Evolutionary conservation across 2,888 invertebrate genomes (phyloP).

Genomic region (Rhagium mordax): DNA sequence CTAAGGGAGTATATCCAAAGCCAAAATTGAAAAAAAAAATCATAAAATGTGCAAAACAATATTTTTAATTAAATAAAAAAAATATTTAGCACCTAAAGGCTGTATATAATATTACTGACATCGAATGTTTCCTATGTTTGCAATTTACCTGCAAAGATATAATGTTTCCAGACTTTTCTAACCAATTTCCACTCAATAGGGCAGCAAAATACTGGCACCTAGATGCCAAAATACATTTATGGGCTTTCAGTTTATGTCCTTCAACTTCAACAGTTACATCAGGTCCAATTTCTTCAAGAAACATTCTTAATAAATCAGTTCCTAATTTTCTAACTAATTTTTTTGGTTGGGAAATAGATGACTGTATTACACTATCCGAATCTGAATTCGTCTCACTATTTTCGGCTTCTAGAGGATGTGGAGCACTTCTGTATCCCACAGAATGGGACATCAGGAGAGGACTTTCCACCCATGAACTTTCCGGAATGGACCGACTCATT

Average conservation of each 20-base stretch:
- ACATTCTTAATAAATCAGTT: constrained; percentile 91
- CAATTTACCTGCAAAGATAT: constrained; percentile 83
- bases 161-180: constrained; percentile 85
- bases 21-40: too few species aligned
- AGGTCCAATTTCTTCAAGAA: constrained; percentile 90
- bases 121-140: too few species aligned
- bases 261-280: constrained; percentile 90
- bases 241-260: constrained; percentile 87
- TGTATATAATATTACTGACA: too few species aligned
- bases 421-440: constrained; percentile 71
- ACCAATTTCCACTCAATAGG: constrained; percentile 89
- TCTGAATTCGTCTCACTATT: constrained; percentile 57
- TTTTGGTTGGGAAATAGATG: constrained; percentile 64
- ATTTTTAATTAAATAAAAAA: too few species aligned
- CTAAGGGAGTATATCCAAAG: too few species aligned
- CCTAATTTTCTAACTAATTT: constrained; percentile 77
- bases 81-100: too few species aligned
- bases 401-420: constrained; percentile 66
- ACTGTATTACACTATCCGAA: constrained; percentile 56
- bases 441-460: constrained; percentile 77
- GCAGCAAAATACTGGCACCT: constrained; percentile 95
- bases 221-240: constrained; percentile 93
- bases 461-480: constrained; percentile 78
- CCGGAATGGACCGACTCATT: constrained; percentile 81
- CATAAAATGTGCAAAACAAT: too few species aligned